Conservation (phyloP, 1,140 invertebrate genomes). For the Steinernema khuongi region DNA sequence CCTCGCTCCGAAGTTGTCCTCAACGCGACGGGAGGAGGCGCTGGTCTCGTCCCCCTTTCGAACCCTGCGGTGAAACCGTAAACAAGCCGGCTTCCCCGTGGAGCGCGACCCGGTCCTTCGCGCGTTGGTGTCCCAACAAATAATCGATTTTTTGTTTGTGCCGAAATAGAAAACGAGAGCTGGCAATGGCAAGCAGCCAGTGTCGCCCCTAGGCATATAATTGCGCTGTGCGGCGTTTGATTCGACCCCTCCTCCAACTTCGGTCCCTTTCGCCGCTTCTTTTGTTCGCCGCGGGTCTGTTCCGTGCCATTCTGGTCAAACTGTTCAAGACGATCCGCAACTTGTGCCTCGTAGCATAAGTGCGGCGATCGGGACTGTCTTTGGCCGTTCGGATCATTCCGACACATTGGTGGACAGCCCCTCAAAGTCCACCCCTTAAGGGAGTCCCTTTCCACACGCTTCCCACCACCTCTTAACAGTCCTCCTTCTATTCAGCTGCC, state of each 20-base stretch:
- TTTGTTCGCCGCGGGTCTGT: neutral
- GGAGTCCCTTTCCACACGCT: too few species aligned
- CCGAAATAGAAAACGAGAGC: conserved; percentile 9
- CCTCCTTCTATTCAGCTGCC: conserved; percentile 9
- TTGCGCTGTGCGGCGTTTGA: conserved; percentile 3
- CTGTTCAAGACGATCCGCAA: neutral
- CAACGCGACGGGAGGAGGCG: neutral
- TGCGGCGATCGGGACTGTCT: neutral
- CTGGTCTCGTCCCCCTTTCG: neutral
- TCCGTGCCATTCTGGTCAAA: conserved; percentile 7
- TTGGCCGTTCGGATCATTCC: neutral
- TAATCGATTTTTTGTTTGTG: conserved; percentile 13
- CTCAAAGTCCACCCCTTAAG: too few species aligned
- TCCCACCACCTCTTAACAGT: too few species aligned
- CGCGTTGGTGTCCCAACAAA: conserved; percentile 8
- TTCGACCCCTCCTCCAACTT: neutral
- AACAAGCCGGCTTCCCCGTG: neutral
- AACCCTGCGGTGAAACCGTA: conserved; percentile 4
- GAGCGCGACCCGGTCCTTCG: neutral
- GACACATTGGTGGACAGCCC: neutral
- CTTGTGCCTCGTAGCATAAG: neutral
- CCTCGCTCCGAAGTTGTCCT: too few species aligned
- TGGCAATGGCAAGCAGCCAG: neutral
- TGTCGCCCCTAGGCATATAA: conserved; percentile 10
- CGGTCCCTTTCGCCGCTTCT: neutral